Evolutionary conservation across 2,888 invertebrate genomes (phyloP).

Genomic region (Fabriciana adippe): DNA sequence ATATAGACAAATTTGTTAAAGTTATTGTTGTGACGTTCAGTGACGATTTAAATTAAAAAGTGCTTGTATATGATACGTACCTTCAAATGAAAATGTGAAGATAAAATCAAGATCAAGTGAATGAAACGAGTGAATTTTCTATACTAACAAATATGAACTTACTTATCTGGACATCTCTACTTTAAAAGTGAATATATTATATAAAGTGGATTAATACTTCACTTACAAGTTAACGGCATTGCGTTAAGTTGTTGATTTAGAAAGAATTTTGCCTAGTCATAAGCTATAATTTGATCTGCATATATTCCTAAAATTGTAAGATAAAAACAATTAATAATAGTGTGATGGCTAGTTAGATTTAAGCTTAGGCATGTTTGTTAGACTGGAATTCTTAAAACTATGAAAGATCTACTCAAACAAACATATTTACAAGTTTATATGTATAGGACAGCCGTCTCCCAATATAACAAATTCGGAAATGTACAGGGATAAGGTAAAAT

Average conservation of each 20-base stretch:
- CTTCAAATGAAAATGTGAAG: slow-evolving; percentile 12
- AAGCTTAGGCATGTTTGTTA: slow-evolving; percentile 48
- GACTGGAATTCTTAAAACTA: slow-evolving; percentile 38
- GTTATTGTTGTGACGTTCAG: slow-evolving; percentile 71
- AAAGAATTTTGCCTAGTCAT: slow-evolving; percentile 78
- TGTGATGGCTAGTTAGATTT: slow-evolving; percentile 59
- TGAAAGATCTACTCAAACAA: slow-evolving; percentile 18
- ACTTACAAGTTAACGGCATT: slow-evolving; percentile 39
- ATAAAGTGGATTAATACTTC: slow-evolving; percentile 15
- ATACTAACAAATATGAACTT: slow-evolving; percentile 16
- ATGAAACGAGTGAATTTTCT: slow-evolving; percentile 14
- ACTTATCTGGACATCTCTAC: slow-evolving; percentile 17
- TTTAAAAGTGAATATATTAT: slow-evolving; percentile 17
- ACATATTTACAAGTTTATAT: slow-evolving; percentile 42
- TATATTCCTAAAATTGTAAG: slow-evolving; percentile 67
- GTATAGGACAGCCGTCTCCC: slow-evolving; percentile 44
- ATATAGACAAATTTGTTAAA: slow-evolving; percentile 69
- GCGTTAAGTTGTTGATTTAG: slow-evolving; percentile 65
- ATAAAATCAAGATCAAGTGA: slow-evolving; percentile 24
- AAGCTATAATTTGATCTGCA: slow-evolving; percentile 73
- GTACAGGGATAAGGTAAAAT: slow-evolving; percentile 77
- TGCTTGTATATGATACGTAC: slow-evolving; percentile 53
- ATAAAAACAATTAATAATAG: slow-evolving; percentile 57
- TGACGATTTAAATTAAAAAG: slow-evolving; percentile 55
- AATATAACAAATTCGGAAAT: slow-evolving; percentile 78